Percentiles rank a stretch among this genome's conserved stretches.
phyloP scores from a whole-genome alignment of 1,140 invertebrate genomes.

The Helicoverpa armigera region DNA sequence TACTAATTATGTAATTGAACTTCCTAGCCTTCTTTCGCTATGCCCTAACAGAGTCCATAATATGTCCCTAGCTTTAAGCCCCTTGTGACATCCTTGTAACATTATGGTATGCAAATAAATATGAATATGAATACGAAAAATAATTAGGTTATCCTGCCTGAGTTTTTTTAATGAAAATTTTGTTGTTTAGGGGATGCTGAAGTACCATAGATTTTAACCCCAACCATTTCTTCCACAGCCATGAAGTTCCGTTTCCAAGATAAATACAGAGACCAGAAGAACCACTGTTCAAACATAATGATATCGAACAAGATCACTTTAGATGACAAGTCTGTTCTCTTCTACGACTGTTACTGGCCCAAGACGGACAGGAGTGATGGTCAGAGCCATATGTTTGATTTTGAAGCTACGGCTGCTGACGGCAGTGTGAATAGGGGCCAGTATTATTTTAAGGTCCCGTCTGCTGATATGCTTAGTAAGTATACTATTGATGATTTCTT shows the following conservation, averaged over 20 bases:
- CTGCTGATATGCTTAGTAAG: slow-evolving; percentile 78
- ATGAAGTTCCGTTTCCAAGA: slow-evolving; percentile 81
- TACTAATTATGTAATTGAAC: too few species aligned
- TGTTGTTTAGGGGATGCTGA: too few species aligned
- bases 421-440: slow-evolving; percentile 69
- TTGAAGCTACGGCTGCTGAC: slow-evolving; percentile 73
- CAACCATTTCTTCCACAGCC: slow-evolving; percentile 62
- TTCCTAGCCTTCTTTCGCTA: too few species aligned
- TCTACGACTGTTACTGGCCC: slow-evolving; percentile 82
- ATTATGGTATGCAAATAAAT: too few species aligned
- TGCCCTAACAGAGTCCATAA: too few species aligned
- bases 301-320: slow-evolving; percentile 75
- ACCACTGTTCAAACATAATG: slow-evolving; percentile 79
- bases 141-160: too few species aligned
- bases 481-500: not conserved
- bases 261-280: slow-evolving; percentile 59
- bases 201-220: not conserved
- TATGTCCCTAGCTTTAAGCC: too few species aligned
- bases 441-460: slow-evolving; percentile 81
- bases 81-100: too few species aligned
- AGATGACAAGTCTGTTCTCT: slow-evolving; percentile 77
- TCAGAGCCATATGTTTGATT: slow-evolving; percentile 74
- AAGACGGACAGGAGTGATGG: slow-evolving; percentile 63
- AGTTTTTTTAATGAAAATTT: too few species aligned
- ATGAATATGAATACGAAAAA: too few species aligned